Evolutionary conservation across 2,888 invertebrate genomes (phyloP).

Genomic region (Synanthedon tipuliformis): DNA sequence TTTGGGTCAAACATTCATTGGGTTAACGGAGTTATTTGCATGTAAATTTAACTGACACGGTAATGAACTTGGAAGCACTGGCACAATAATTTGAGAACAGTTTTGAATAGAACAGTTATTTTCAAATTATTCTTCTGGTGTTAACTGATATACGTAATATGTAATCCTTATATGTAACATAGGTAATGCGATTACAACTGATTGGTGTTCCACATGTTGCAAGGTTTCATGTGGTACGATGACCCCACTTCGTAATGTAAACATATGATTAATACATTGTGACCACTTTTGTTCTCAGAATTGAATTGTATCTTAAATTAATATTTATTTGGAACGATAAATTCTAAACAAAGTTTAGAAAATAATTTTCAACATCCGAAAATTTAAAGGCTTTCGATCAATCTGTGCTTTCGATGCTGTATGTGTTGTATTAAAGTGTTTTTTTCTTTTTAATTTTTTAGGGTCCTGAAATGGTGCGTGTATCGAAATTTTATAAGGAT

Average conservation of each 20-base stretch:
- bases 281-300: too few relatives aligned
- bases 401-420: too few relatives aligned
- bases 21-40: constrained; percentile 56
- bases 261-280: background rate
- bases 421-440: background rate
- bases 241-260: constrained; percentile 17
- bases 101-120: too few relatives aligned
- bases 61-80: constrained; percentile 2
- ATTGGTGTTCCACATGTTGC: constrained; percentile 33
- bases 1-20: constrained; percentile 58
- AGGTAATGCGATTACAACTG: constrained; percentile 50
- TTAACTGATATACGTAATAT: background rate
- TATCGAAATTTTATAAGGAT: constrained; percentile 91
- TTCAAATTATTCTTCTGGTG: too few relatives aligned
- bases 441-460: constrained; percentile 53
- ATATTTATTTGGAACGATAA: too few relatives aligned
- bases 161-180: background rate
- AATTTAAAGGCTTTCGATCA: too few relatives aligned
- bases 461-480: constrained; percentile 90
- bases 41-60: constrained; percentile 26
- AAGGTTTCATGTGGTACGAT: constrained; percentile 46
- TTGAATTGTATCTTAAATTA: too few relatives aligned
- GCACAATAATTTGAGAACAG: too few relatives aligned
- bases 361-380: too few relatives aligned
- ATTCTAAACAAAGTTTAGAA: too few relatives aligned